Percentiles rank a stretch among this genome's conserved stretches.
Evolutionary conservation across 2,113 vertebrate species (phyloP).

Genomic region (Plestiodon gilberti): DNA sequence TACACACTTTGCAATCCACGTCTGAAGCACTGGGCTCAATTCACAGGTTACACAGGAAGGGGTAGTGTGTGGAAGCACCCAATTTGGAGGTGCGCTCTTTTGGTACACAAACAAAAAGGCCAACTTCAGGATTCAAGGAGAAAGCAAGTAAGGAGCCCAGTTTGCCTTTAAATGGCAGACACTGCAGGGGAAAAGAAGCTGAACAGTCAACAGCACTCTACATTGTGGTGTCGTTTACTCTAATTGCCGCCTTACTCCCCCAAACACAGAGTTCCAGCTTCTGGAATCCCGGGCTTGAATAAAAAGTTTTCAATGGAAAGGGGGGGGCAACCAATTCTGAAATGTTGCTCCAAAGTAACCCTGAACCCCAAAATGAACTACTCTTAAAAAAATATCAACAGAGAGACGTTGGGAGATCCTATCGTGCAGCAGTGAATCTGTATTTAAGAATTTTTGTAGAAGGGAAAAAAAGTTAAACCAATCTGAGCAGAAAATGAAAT

Average conservation of each 20-base stretch:
- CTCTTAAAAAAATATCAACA: background rate
- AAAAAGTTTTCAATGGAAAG: no score
- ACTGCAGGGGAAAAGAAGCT: background rate
- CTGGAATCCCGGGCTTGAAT: no score
- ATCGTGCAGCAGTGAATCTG: background rate
- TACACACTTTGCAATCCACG: background rate
- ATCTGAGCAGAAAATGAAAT: constrained; percentile 49
- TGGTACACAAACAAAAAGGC: background rate
- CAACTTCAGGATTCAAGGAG: background rate
- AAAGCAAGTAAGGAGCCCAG: no score
- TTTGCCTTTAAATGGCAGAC: background rate
- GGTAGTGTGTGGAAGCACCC: constrained; percentile 33
- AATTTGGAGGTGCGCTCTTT: constrained; percentile 19
- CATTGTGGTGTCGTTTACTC: no score
- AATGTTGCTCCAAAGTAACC: background rate
- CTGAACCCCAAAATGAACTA: background rate
- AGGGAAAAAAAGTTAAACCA: constrained; percentile 29
- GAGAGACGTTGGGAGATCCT: background rate
- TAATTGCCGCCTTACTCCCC: no score
- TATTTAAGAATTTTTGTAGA: background rate
- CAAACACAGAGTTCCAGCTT: background rate
- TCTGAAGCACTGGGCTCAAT: constrained; percentile 15
- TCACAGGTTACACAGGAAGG: background rate
- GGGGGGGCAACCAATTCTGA: background rate
- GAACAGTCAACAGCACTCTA: background rate